phyloP scores from a whole-genome alignment of 2,797 vertebrate genomes.

The Cheirogaleus major region DNA sequence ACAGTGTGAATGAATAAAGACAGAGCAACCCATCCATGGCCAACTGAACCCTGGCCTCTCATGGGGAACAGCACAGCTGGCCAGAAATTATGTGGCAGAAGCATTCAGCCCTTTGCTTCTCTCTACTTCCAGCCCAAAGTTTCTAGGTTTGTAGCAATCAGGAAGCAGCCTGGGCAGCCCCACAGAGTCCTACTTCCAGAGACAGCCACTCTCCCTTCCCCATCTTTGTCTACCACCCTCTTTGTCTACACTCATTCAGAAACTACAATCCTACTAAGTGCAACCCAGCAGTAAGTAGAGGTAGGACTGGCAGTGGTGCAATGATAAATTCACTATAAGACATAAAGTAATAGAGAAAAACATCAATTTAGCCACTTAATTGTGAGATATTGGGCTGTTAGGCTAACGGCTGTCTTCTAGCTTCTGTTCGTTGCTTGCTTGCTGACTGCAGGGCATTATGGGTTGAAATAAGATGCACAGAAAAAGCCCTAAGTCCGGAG shows the following conservation, averaged over 20 bases:
- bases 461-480: too few relatives aligned
- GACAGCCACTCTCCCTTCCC: background rate
- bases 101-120: background rate
- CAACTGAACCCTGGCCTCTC: background rate
- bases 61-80: background rate
- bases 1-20: background rate
- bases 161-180: background rate
- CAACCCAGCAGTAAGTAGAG: background rate
- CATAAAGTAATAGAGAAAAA: background rate
- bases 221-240: too few relatives aligned
- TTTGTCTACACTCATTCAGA: background rate
- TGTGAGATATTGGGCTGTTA: too few relatives aligned
- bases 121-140: background rate
- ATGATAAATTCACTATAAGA: background rate
- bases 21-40: background rate
- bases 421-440: too few relatives aligned
- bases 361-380: background rate
- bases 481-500: too few relatives aligned
- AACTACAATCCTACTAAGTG: background rate
- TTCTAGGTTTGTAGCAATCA: background rate
- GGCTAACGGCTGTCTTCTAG: too few relatives aligned
- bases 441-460: too few relatives aligned
- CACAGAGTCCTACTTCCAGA: background rate
- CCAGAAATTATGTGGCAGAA: background rate
- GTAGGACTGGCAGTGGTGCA: background rate